phyloP scores from a whole-genome alignment of 2,888 invertebrate species.

The Euphydryas editha region DNA sequence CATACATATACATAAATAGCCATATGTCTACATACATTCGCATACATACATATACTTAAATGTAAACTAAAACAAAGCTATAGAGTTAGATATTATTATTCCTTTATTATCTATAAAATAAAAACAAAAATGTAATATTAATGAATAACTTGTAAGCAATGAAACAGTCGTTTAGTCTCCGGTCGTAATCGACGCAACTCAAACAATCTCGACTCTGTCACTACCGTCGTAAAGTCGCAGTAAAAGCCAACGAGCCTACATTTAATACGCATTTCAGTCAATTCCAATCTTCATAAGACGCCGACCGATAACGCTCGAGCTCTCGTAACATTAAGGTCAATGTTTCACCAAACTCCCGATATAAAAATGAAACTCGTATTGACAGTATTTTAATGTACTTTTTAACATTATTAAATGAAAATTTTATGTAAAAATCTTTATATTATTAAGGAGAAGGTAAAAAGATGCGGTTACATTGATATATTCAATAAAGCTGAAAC shows the following conservation, averaged over 20 bases:
- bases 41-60: too few relatives aligned
- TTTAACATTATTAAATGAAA: neutral
- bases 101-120: neutral
- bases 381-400: neutral
- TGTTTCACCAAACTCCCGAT: slow-evolving; percentile 7
- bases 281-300: slow-evolving; percentile 22
- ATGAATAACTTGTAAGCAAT: slow-evolving; percentile 19
- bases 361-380: neutral
- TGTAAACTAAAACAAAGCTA: too few relatives aligned
- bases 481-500: neutral
- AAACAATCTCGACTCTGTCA: slow-evolving; percentile 18
- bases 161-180: slow-evolving; percentile 18
- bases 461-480: neutral
- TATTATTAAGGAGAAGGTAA: neutral
- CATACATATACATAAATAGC: too few relatives aligned
- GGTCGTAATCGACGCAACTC: slow-evolving; percentile 22
- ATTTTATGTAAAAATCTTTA: neutral
- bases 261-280: slow-evolving; percentile 13
- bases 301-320: slow-evolving; percentile 9
- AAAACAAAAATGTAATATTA: neutral
- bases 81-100: too few relatives aligned
- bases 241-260: slow-evolving; percentile 24
- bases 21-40: too few relatives aligned
- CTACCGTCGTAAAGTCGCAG: slow-evolving; percentile 23
- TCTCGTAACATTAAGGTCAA: slow-evolving; percentile 28